These are phyloP conservation scores for Nannoperca australis DNA, from an alignment of 2,797 vertebrate species.

Conservation along the genomic window DNA sequence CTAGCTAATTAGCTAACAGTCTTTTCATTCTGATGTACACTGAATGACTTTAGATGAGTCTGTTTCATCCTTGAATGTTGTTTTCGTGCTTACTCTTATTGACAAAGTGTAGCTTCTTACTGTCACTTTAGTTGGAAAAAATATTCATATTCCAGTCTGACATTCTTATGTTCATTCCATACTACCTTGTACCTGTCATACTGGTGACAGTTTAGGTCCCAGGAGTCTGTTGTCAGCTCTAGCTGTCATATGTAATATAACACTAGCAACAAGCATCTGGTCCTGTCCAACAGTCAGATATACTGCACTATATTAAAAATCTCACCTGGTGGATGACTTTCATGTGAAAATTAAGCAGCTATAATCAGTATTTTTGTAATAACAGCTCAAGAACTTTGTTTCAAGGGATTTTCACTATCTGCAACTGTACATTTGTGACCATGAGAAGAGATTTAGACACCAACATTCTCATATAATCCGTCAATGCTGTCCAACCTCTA, in stretches of 20 bases:
- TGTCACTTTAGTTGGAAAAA: neutral
- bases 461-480: conserved; percentile 6
- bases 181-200: conserved; percentile 29
- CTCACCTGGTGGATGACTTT: neutral
- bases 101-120: neutral
- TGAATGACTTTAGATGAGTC: neutral
- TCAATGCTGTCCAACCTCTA: conserved; percentile 13
- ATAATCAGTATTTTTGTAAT: neutral
- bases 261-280: conserved; percentile 16
- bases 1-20: neutral
- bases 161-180: conserved; percentile 8
- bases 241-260: conserved; percentile 30
- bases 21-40: neutral
- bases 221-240: conserved; percentile 32
- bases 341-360: neutral
- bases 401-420: neutral
- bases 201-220: conserved; percentile 19
- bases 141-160: neutral
- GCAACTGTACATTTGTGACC: neutral
- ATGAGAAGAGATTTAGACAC: neutral
- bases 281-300: conserved; percentile 14
- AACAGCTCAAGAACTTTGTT: neutral
- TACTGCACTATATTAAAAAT: neutral
- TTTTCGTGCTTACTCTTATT: conserved; percentile 1
- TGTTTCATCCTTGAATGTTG: conserved; percentile 12